These are phyloP conservation scores for Podarcis muralis DNA, from an alignment of 2,113 vertebrate genomes.

Conservation along the genomic window DNA sequence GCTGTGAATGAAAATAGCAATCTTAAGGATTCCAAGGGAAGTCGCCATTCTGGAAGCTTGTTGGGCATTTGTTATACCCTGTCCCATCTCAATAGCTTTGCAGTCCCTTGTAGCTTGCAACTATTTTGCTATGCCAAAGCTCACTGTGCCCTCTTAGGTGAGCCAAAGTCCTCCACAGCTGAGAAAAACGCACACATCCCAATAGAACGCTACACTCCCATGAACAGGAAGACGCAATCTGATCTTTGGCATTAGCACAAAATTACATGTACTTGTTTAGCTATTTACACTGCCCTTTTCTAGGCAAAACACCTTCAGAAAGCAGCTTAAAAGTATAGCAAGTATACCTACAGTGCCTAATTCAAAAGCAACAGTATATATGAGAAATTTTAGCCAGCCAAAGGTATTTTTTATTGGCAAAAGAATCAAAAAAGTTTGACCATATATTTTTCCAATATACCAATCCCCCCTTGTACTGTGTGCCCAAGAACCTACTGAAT, in stretches of 20 bases:
- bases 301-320: no score
- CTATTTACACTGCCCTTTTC: no score
- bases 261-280: no score
- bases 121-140: background rate
- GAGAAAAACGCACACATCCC: no score
- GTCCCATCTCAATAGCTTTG: background rate
- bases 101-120: background rate
- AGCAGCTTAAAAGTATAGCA: background rate
- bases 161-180: background rate
- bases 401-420: background rate
- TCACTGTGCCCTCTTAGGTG: background rate
- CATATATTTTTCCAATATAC: background rate
- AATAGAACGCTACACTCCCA: background rate
- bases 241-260: background rate
- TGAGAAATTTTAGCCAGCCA: background rate
- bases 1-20: constrained; percentile 70
- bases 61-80: background rate
- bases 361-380: background rate
- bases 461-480: no score
- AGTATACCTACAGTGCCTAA: background rate
- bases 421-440: background rate
- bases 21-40: background rate
- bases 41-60: background rate
- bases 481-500: background rate
- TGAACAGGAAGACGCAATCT: background rate